Evolutionary conservation across 2,888 invertebrate genomes (phyloP).

Genomic region (Chloromyia formosa): DNA sequence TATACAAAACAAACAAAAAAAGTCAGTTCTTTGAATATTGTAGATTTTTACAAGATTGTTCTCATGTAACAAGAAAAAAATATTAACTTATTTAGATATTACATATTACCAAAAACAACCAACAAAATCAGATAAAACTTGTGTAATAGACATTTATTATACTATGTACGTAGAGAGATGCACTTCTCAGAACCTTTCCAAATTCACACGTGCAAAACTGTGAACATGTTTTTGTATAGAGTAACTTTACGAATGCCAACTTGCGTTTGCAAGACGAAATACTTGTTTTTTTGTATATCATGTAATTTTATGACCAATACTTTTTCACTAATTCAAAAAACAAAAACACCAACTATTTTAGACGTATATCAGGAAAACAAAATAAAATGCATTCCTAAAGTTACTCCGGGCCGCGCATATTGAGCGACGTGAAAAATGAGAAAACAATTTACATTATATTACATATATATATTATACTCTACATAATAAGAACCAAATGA

Average conservation of each 20-base stretch:
- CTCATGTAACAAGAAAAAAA: constrained; percentile 11
- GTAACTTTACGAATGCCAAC: constrained; percentile 23
- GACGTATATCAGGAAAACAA: neutral
- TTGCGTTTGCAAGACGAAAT: constrained; percentile 5
- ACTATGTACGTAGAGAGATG: constrained; percentile 18
- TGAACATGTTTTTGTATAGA: neutral
- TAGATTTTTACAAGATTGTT: constrained; percentile 39
- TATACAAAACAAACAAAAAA: constrained; percentile 44
- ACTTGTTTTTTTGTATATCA: constrained; percentile 27
- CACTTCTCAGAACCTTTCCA: constrained; percentile 26
- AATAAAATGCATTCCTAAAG: constrained; percentile 18
- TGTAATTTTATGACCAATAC: constrained; percentile 40
- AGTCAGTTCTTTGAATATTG: constrained; percentile 40
- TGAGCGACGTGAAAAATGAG: neutral
- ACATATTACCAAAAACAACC: constrained; percentile 16
- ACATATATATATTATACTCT: constrained; percentile 8
- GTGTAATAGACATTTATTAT: neutral
- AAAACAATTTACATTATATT: no score
- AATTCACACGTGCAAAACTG: neutral
- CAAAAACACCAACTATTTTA: constrained; percentile 37
- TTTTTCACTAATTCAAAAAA: constrained; percentile 35
- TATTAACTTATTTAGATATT: constrained; percentile 20
- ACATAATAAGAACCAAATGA: constrained; percentile 34
- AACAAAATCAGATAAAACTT: neutral
- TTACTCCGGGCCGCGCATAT: constrained; percentile 23